phyloP scores from a whole-genome alignment of 1,140 invertebrate genomes.

The Platyscapa corneri region DNA sequence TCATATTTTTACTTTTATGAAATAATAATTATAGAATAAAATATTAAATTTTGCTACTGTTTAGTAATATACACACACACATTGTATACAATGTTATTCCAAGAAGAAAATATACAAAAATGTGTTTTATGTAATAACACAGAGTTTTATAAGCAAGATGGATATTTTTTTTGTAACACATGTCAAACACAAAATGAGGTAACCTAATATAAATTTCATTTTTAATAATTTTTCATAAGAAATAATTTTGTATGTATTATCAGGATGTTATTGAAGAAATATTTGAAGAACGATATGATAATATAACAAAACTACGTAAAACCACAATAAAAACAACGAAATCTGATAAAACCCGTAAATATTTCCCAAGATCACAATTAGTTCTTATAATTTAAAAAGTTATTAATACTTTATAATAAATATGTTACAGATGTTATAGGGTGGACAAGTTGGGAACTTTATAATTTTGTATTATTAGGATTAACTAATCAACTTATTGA shows the following conservation, averaged over 20 bases:
- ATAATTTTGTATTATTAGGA: slow-evolving; percentile 79
- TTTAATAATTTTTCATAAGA: not conserved
- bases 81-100: slow-evolving; percentile 41
- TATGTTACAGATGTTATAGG: slow-evolving; percentile 62
- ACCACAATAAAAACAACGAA: slow-evolving; percentile 55
- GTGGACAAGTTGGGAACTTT: slow-evolving; percentile 80
- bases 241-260: slow-evolving; percentile 35
- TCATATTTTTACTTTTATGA: too few species aligned
- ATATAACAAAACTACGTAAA: slow-evolving; percentile 55
- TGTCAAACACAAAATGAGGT: slow-evolving; percentile 76
- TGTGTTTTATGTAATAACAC: slow-evolving; percentile 72
- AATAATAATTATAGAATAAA: too few species aligned
- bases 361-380: slow-evolving; percentile 3
- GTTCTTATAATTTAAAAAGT: not conserved
- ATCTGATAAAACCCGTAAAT: slow-evolving; percentile 41
- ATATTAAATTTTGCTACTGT: not conserved
- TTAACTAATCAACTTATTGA: slow-evolving; percentile 78
- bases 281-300: slow-evolving; percentile 60
- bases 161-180: slow-evolving; percentile 75
- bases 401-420: slow-evolving; percentile 32
- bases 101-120: slow-evolving; percentile 51
- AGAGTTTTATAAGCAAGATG: slow-evolving; percentile 73
- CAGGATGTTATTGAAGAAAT: slow-evolving; percentile 72
- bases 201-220: slow-evolving; percentile 38
- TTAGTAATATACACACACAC: not conserved